phyloP scores from a whole-genome alignment of 1,140 invertebrate species.

The Leguminivora glycinivorella region DNA sequence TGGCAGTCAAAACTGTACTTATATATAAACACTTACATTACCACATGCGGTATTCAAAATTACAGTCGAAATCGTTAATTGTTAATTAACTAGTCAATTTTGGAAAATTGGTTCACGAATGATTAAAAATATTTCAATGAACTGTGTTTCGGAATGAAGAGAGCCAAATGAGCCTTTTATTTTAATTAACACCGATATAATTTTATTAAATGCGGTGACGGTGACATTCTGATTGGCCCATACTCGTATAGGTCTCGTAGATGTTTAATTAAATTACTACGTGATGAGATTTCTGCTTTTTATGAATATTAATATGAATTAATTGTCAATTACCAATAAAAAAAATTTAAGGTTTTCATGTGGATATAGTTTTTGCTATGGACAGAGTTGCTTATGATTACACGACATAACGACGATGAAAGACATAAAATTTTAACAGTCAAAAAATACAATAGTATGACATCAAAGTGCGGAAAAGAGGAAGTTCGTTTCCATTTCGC shows the following conservation, averaged over 20 bases:
- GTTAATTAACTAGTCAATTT: neutral
- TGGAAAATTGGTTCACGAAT: neutral
- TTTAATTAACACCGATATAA: neutral
- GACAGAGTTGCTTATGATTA: too few species aligned
- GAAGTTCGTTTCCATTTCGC: too few species aligned
- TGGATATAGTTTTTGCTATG: too few species aligned
- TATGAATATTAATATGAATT: too few species aligned
- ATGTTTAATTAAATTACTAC: conserved; percentile 29
- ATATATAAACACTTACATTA: neutral
- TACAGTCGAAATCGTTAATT: neutral
- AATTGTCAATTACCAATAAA: too few species aligned
- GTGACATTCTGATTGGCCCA: neutral
- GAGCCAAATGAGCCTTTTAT: neutral
- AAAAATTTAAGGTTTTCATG: too few species aligned
- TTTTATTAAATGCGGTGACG: neutral
- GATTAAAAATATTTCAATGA: neutral
- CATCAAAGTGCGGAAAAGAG: too few species aligned
- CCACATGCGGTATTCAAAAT: neutral
- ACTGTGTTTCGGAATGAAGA: neutral
- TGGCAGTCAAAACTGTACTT: too few species aligned
- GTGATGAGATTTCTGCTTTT: too few species aligned
- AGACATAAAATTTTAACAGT: too few species aligned
- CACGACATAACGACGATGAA: too few species aligned
- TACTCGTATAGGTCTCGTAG: neutral
- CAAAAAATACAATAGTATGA: too few species aligned